These are phyloP conservation scores for Dryobates pubescens DNA, from an alignment of 2,797 vertebrate species.

Conservation along the genomic window DNA sequence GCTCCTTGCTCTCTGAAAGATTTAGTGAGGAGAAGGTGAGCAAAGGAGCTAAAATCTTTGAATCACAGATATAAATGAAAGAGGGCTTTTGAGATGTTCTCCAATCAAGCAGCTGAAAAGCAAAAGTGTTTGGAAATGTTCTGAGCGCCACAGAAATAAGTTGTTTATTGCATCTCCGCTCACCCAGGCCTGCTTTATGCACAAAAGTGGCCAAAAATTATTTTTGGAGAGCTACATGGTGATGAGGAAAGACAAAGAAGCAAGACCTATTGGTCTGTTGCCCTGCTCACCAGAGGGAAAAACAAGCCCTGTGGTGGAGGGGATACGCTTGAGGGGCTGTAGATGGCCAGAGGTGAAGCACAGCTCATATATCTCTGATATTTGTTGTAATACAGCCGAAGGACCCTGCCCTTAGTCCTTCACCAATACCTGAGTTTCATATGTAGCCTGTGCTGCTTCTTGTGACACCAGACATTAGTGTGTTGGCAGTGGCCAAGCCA, in stretches of 20 bases:
- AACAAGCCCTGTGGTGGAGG: background rate
- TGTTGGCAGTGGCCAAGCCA: fast-evolving
- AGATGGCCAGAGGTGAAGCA: background rate
- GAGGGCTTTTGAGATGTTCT: background rate
- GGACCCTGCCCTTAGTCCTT: background rate
- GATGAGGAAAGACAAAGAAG: background rate
- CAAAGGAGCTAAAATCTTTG: background rate
- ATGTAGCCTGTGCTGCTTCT: fast-evolving
- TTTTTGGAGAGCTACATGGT: background rate
- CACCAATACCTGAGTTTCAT: background rate
- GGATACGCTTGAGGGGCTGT: background rate
- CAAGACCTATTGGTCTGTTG: background rate
- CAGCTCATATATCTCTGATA: background rate
- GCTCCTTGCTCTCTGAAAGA: background rate
- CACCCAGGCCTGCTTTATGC: background rate
- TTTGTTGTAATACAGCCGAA: background rate
- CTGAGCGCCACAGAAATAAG: background rate
- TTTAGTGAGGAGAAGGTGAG: background rate
- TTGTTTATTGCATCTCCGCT: background rate
- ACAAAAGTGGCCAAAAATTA: conserved; percentile 1
- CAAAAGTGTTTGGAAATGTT: background rate
- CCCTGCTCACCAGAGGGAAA: background rate
- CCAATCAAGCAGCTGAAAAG: background rate
- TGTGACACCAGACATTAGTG: fast-evolving
- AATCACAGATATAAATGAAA: conserved; percentile 5